Conservation (phyloP, 2,113 vertebrate species). For the Calidris pugnax region DNA sequence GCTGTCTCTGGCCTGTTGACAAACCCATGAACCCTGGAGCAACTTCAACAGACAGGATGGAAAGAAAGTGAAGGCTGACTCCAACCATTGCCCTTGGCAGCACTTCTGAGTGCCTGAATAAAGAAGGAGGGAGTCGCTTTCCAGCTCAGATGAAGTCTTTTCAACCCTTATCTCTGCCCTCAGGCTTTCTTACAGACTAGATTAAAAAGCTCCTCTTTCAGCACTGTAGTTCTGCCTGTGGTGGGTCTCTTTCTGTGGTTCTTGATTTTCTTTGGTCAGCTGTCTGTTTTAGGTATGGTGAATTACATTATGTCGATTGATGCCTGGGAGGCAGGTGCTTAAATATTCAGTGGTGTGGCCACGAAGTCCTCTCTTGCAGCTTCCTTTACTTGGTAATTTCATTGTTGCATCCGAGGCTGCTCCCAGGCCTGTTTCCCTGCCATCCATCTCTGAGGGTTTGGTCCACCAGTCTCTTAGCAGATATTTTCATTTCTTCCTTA, state of each 20-base stretch:
- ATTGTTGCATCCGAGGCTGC: not conserved
- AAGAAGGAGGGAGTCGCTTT: not conserved
- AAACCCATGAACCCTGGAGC: not conserved
- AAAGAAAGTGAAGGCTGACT: not conserved
- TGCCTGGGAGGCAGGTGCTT: not conserved
- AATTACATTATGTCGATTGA: not conserved
- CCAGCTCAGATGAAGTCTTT: not conserved
- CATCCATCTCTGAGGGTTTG: not conserved
- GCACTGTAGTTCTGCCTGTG: not conserved
- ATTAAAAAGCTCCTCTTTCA: not conserved
- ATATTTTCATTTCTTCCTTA: not conserved
- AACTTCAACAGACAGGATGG: not conserved
- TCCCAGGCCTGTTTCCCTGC: not conserved
- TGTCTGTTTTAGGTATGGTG: not conserved
- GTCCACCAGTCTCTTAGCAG: not conserved
- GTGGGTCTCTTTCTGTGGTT: not conserved
- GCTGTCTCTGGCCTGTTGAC: not conserved
- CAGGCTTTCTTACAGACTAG: not conserved
- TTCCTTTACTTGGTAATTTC: not conserved
- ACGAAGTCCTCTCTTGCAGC: not conserved
- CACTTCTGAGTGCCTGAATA: not conserved
- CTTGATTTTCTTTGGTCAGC: not conserved
- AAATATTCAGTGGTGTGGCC: not conserved
- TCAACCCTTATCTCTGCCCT: not conserved
- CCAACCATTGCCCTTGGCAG: not conserved